Percentiles rank a stretch among this genome's conserved stretches.
Conservation (phyloP, 2,113 vertebrate species). For the Corythornis cristatus region DNA sequence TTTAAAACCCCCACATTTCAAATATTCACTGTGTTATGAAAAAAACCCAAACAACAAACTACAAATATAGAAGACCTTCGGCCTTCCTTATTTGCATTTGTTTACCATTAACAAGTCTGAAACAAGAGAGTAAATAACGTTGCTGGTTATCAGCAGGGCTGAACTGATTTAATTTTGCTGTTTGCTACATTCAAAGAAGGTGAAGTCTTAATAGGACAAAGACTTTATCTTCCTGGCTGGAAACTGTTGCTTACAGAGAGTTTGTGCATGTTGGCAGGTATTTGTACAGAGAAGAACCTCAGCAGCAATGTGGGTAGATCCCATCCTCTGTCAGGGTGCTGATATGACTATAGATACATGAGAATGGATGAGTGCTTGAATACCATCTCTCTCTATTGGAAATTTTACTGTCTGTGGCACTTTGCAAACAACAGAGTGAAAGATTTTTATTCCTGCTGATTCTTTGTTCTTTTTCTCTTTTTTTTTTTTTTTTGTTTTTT, state of each 20-base stretch:
- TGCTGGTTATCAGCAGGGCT: neutral
- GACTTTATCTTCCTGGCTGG: neutral
- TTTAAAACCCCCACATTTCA: neutral
- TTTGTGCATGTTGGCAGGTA: neutral
- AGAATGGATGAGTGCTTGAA: neutral
- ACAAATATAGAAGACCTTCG: neutral
- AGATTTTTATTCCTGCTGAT: neutral
- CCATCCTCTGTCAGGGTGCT: accelerated
- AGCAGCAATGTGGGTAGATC: neutral
- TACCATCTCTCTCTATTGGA: neutral
- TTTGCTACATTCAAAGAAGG: neutral
- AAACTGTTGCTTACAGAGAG: neutral
- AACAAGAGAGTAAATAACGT: neutral
- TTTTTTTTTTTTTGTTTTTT: neutral
- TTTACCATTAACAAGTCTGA: neutral
- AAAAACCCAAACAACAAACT: neutral
- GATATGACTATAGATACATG: neutral
- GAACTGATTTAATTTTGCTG: neutral
- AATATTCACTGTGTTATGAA: neutral
- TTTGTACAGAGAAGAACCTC: neutral
- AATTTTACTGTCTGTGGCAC: neutral
- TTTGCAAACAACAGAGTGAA: slow-evolving; percentile 17
- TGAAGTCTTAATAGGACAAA: neutral
- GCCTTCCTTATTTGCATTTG: neutral
- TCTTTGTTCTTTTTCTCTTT: slow-evolving; percentile 30